phyloP scores from a whole-genome alignment of 2,113 vertebrate species.

The Butorides virescens region DNA sequence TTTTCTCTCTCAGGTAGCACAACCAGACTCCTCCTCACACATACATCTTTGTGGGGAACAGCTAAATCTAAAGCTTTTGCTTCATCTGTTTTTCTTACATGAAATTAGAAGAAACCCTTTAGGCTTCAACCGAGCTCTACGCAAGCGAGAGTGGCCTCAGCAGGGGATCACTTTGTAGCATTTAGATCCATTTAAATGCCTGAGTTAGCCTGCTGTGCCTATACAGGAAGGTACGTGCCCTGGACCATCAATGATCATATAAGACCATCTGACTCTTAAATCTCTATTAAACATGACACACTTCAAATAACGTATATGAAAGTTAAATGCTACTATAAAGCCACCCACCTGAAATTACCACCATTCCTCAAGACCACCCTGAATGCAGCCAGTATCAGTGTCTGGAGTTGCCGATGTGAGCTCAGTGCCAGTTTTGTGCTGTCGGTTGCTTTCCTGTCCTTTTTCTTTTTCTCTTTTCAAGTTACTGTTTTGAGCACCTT shows the following conservation, averaged over 20 bases:
- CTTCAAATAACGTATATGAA: background rate
- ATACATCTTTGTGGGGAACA: background rate
- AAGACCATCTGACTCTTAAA: background rate
- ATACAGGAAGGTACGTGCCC: fast-evolving
- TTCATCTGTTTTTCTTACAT: background rate
- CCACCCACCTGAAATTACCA: background rate
- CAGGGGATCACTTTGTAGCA: background rate
- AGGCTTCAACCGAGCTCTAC: background rate
- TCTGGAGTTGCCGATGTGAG: background rate
- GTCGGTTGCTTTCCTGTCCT: background rate
- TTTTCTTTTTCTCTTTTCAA: background rate
- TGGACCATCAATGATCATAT: background rate
- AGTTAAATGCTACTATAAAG: background rate
- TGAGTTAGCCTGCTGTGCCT: background rate
- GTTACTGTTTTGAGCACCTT: background rate
- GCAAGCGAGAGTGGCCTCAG: background rate
- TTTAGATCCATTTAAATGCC: background rate
- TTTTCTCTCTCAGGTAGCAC: background rate
- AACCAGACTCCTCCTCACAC: background rate
- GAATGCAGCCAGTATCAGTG: background rate
- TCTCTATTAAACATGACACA: background rate
- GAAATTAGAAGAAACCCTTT: background rate
- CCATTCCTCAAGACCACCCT: background rate
- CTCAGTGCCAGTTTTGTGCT: background rate
- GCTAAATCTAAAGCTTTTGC: background rate